Base-by-base conservation (phyloP, 2,888 invertebrate genomes). In the Chrysina gloriosa region DNA sequence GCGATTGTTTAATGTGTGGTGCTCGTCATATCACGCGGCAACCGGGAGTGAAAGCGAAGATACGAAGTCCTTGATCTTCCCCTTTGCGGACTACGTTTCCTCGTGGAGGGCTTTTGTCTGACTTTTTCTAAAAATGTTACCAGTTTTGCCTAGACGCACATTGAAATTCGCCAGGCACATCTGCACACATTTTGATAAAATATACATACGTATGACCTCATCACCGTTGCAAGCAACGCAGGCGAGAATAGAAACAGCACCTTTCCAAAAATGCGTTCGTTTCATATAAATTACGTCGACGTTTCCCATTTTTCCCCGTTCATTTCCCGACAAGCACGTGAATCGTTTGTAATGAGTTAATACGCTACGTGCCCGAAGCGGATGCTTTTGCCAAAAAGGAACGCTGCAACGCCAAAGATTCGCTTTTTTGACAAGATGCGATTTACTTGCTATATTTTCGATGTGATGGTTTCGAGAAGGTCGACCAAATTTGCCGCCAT, bases 251-350 rank as follows among this genome's bases (percentile, higher is more conserved):
- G 52, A 31, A 31, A 5, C n/a, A 1, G 29, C 16, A 31, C n/a
- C 31, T 52, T 52, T 52, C 52, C 52, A 52, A 52, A 31, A 52
- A 52, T 19, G 31, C 16, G 52, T 52, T 31, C 52, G 16, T 19
- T 52, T 16, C 7, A 52, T 19, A 52, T 52, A 52, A 52, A 52
- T 52, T 31, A 31, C 52, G 7, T 23, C 25, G 7, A n/a, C 19
- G 19, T 50, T 11, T 50, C 25, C 16, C 50, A 11, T 2, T 39
- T 39, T 39, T 39, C 16, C 16, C 39, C 39, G 5, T 3, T 27
- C 11, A 27, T 21, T 47, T 47, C 9, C 2, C 1, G 5, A 16
- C 16, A 6, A 7, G 21, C 47, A 21, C 16, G 48, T 48, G 48
- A n/a, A 39, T 14, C n/a, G 52, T 31, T 19, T n/a, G 11, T 52